These are phyloP conservation scores for Tylochromis polylepis DNA, from an alignment of 2,113 vertebrate species.

Conservation along the genomic window DNA sequence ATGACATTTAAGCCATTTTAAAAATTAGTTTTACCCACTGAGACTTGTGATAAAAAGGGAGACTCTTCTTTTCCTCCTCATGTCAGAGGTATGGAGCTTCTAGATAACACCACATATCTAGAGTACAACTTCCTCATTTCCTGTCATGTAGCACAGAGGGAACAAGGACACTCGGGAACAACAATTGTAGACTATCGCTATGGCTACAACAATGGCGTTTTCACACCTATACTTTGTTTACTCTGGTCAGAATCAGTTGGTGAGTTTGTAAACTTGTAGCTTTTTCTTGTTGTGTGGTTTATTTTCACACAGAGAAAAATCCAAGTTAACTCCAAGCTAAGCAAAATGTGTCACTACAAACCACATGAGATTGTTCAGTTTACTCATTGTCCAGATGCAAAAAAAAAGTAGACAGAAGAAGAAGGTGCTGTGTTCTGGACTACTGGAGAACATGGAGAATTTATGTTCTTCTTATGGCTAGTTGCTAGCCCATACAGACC, in stretches of 20 bases:
- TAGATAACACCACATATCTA: not conserved
- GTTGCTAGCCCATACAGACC: not conserved
- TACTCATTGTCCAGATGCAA: not conserved
- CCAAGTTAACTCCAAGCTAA: too few species aligned
- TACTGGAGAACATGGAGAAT: not conserved
- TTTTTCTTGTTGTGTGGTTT: not conserved
- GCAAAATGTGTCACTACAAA: rapidly evolving
- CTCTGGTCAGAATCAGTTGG: not conserved
- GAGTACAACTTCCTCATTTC: constrained; percentile 6
- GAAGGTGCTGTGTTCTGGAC: not conserved
- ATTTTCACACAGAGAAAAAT: not conserved
- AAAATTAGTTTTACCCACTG: not conserved
- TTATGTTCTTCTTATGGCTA: not conserved
- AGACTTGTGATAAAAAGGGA: not conserved
- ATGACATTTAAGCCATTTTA: not conserved
- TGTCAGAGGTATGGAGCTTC: not conserved
- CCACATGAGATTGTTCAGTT: too few species aligned
- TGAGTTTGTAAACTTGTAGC: not conserved
- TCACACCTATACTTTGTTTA: not conserved
- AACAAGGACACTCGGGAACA: not conserved
- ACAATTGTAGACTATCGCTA: not conserved
- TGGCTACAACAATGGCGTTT: constrained; percentile 4
- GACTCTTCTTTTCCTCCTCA: constrained; percentile 26
- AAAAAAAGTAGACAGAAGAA: not conserved
- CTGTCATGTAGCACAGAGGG: not conserved